These are phyloP conservation scores for Stenodera caucasica DNA, from an alignment of 2,888 invertebrate species.

Conservation along the genomic window DNA sequence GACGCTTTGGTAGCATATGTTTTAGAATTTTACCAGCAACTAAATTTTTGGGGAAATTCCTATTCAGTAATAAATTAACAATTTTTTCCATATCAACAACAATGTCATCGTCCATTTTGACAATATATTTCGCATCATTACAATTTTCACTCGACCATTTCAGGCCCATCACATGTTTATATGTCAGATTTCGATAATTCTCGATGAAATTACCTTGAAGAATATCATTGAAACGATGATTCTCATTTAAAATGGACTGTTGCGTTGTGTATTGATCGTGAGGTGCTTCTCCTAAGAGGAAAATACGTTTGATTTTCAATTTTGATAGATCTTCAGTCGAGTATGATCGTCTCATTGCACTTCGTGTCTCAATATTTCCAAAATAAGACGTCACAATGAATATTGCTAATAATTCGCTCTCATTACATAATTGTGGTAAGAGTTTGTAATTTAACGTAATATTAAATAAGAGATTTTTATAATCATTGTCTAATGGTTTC, in stretches of 20 bases:
- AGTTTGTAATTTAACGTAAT: not conserved
- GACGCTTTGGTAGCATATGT: slow-evolving; percentile 65
- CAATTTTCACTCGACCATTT: slow-evolving; percentile 73
- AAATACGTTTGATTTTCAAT: slow-evolving; percentile 66
- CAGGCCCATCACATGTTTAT: slow-evolving; percentile 81
- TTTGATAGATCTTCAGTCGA: slow-evolving; percentile 60
- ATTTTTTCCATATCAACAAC: slow-evolving; percentile 69
- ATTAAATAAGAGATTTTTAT: not conserved
- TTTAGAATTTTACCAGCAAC: slow-evolving; percentile 70
- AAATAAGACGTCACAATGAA: slow-evolving; percentile 77
- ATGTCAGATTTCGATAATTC: slow-evolving; percentile 78
- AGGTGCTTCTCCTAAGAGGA: slow-evolving; percentile 67
- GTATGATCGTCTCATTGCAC: slow-evolving; percentile 71
- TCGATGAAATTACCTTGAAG: slow-evolving; percentile 77
- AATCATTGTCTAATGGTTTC: not conserved
- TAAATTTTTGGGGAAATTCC: slow-evolving; percentile 45
- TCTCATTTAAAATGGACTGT: slow-evolving; percentile 64
- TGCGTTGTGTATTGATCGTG: slow-evolving; percentile 61
- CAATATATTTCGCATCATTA: slow-evolving; percentile 62
- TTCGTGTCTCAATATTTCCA: slow-evolving; percentile 69
- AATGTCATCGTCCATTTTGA: slow-evolving; percentile 84
- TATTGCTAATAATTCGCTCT: slow-evolving; percentile 43
- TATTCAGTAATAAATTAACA: slow-evolving; percentile 53
- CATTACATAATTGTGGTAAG: not conserved
- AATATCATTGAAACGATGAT: slow-evolving; percentile 66